Evolutionary conservation across 2,797 vertebrate species (phyloP), one percentile per base, ranked within the genome.

Genomic region (Steatocranus sp.): DNA sequence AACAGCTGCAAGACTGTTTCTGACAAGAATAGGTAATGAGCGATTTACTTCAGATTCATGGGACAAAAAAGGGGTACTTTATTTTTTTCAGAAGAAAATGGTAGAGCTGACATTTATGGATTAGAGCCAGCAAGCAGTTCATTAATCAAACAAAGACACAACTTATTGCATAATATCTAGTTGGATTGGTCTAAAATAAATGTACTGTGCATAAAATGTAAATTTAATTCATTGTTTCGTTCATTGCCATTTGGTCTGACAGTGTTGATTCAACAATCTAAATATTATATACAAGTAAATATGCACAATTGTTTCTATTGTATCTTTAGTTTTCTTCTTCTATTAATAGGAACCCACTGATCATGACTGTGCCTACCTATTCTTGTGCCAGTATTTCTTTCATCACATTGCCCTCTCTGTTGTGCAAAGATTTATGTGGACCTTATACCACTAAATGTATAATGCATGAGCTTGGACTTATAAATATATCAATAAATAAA

Each of bases 401-500:
- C 87, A 90, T 88, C 76, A 18, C 41, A 0, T 12, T 63, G 68
- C 75, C 87, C 80, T 51, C 36, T 25, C 80, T 78, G 86, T 86
- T 89, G 66, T 81, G 85, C 83, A 75, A 82, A 93, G 91, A 93
- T 92, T 93, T 92, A 93, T 86, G 81, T 4, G 10, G 82, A 85
- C 87, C 89, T 79, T 68, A 88, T 36, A 12, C 56, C 83, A 86
- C 76, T 56, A 32, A 87, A 90, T 92, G 91, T 83, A 87, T 90
- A 89, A 91, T 93, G 73, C 87, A 94, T 92, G 85, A 88, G 83
- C 63, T 3, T 32, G 51, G 81, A 84, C 80, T 88, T 91, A 87
- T 90, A 92, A 92, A 93, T 94, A 91, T 82, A 94, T 94, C 88
- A 92, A 91, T 93, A 90, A 91, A 90, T 91, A 91, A 91, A 92